A percentile compares a stretch with the other conserved stretches of the same genome.
Evolutionary conservation across 2,888 invertebrate species (phyloP).

Genomic region (Plutella xylostella): DNA sequence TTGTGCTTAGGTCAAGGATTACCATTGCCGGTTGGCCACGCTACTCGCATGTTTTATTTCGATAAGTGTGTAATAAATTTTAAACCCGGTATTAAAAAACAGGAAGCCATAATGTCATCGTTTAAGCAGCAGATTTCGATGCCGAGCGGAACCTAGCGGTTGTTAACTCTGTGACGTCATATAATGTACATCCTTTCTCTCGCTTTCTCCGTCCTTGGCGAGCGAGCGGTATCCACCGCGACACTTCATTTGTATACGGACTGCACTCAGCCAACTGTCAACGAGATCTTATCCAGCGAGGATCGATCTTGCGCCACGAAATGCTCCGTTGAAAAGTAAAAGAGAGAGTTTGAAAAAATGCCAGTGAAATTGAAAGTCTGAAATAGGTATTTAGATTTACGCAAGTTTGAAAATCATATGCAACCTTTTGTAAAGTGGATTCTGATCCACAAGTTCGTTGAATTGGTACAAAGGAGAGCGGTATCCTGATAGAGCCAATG

Average conservation of each 20-base stretch:
- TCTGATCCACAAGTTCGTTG: too few species aligned
- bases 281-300: constrained; percentile 22
- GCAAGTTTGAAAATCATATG: too few species aligned
- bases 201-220: constrained; percentile 62
- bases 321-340: background rate
- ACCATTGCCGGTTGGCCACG: constrained; percentile 13
- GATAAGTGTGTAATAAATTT: too few species aligned
- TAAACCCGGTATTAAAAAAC: background rate
- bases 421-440: too few species aligned
- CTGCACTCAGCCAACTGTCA: constrained; percentile 11
- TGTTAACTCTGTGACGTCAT: constrained; percentile 29
- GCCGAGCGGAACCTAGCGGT: background rate
- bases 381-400: too few species aligned
- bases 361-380: too few species aligned
- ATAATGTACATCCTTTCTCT: constrained; percentile 54
- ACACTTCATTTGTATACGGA: constrained; percentile 2
- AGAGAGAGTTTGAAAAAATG: constrained; percentile 3
- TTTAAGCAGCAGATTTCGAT: too few species aligned
- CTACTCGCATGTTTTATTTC: too few species aligned
- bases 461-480: too few species aligned
- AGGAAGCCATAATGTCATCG: too few species aligned
- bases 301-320: constrained; percentile 17
- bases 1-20: constrained; percentile 23
- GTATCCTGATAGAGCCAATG: too few species aligned
- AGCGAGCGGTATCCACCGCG: constrained; percentile 22